A percentile compares a stretch with the other conserved stretches of the same genome.
Conservation (phyloP, 2,113 vertebrate species). For the Perca fluviatilis region DNA sequence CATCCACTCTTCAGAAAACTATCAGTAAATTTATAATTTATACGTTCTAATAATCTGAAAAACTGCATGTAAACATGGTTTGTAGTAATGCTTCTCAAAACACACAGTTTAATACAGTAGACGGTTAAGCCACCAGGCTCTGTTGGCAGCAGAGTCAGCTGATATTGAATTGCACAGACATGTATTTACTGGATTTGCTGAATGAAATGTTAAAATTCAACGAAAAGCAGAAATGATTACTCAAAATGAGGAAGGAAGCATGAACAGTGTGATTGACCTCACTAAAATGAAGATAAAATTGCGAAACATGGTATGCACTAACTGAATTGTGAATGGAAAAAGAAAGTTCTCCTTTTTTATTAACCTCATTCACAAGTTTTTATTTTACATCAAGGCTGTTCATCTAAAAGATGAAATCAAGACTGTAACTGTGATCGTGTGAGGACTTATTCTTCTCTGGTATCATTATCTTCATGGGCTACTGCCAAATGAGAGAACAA, state of each 20-base stretch:
- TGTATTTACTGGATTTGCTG: constrained; percentile 10
- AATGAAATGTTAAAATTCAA: not conserved
- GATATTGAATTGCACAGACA: not conserved
- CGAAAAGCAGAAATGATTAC: constrained; percentile 57
- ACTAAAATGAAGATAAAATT: not conserved
- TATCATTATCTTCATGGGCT: constrained; percentile 21
- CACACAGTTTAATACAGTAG: not conserved
- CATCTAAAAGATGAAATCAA: not conserved
- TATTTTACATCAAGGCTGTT: not conserved
- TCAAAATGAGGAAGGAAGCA: constrained; percentile 59
- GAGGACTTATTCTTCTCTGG: not conserved
- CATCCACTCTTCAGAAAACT: not conserved
- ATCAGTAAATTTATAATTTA: not conserved
- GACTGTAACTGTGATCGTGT: not conserved
- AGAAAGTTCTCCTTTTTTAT: not conserved
- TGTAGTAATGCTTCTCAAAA: not conserved
- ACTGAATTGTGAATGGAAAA: not conserved
- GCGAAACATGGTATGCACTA: not conserved
- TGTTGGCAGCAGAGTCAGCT: not conserved
- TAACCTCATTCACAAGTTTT: not conserved
- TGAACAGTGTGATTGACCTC: constrained; percentile 1
- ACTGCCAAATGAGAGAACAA: constrained; percentile 24
- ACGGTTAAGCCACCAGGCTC: not conserved
- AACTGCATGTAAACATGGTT: not conserved
- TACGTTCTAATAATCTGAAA: not conserved